A percentile compares a stretch with the other conserved stretches of the same genome.
phyloP scores from a whole-genome alignment of 2,797 vertebrate genomes.

The Gambelia wislizenii region DNA sequence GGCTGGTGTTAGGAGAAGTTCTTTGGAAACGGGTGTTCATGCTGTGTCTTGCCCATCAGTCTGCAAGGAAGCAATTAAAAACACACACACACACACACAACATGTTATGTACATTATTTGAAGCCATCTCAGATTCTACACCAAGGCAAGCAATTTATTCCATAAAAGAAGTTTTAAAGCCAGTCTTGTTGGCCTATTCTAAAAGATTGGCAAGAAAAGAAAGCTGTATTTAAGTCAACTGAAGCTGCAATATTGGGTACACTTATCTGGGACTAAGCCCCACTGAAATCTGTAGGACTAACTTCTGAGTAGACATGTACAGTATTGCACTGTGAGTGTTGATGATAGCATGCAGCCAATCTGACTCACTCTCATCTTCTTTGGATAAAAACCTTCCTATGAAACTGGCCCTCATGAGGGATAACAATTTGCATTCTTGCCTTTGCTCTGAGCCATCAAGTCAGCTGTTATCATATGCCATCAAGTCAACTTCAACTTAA shows the following conservation, averaged over 20 bases:
- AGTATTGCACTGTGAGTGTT: background rate
- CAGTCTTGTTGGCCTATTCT: background rate
- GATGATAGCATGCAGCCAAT: background rate
- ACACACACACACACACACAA: no score
- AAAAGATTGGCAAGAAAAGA: background rate
- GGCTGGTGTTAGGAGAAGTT: slow-evolving; percentile 29
- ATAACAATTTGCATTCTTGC: background rate
- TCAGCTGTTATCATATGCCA: no score
- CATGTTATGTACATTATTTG: no score
- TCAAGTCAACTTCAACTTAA: background rate
- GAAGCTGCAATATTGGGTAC: background rate
- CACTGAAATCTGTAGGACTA: background rate
- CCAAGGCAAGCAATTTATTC: background rate
- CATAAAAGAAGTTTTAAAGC: background rate
- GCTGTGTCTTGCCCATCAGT: slow-evolving; percentile 23
- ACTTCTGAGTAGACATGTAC: background rate
- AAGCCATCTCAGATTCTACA: background rate
- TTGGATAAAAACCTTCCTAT: background rate
- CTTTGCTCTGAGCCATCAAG: no score
- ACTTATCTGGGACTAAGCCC: background rate
- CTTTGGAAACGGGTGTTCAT: slow-evolving; percentile 23
- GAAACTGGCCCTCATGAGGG: background rate
- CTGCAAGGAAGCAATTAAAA: no score
- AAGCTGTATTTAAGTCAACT: background rate
- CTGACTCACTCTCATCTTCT: background rate